Conservation (phyloP, 2,888 invertebrate species). For the Agrilus biguttatus region DNA sequence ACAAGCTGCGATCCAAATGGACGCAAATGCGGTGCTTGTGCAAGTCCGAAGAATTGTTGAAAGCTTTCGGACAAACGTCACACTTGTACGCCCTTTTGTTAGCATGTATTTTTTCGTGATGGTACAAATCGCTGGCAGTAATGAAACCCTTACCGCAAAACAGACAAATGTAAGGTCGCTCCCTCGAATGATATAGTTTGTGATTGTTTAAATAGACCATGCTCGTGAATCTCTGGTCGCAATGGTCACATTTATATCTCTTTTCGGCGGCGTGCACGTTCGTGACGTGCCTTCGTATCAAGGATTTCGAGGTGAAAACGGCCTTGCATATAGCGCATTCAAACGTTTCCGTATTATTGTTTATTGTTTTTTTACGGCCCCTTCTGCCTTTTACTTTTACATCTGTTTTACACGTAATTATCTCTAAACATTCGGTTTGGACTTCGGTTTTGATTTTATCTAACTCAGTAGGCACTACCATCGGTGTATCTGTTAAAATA, state of each 20-base stretch:
- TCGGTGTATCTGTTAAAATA: too few relatives aligned
- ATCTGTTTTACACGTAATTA: too few relatives aligned
- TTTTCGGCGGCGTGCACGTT: conserved; percentile 26
- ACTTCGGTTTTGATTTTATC: too few relatives aligned
- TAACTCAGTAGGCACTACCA: too few relatives aligned
- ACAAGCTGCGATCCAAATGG: conserved; percentile 19
- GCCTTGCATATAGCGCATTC: conserved; percentile 17
- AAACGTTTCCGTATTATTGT: conserved; percentile 3
- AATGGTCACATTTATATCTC: conserved; percentile 21
- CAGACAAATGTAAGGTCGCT: conserved; percentile 22
- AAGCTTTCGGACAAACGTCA: conserved; percentile 23
- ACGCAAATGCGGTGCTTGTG: conserved; percentile 27
- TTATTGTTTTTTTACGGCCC: conserved; percentile 8
- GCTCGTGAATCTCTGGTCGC: conserved; percentile 22
- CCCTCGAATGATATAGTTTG: conserved; percentile 19
- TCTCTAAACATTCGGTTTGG: too few relatives aligned
- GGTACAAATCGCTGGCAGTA: conserved; percentile 24
- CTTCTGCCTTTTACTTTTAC: conserved; percentile 1
- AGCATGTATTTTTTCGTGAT: conserved; percentile 26
- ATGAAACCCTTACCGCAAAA: conserved; percentile 32
- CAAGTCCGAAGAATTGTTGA: conserved; percentile 25
- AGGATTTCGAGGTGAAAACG: conserved; percentile 20
- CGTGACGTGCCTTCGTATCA: conserved; percentile 19
- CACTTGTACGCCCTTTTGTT: conserved; percentile 24
- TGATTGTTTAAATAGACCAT: conserved; percentile 23